Percentiles rank a stretch among this genome's conserved stretches.
These are phyloP conservation scores for Anas platyrhynchos DNA, from an alignment of 2,113 vertebrate genomes.

Conservation along the genomic window DNA sequence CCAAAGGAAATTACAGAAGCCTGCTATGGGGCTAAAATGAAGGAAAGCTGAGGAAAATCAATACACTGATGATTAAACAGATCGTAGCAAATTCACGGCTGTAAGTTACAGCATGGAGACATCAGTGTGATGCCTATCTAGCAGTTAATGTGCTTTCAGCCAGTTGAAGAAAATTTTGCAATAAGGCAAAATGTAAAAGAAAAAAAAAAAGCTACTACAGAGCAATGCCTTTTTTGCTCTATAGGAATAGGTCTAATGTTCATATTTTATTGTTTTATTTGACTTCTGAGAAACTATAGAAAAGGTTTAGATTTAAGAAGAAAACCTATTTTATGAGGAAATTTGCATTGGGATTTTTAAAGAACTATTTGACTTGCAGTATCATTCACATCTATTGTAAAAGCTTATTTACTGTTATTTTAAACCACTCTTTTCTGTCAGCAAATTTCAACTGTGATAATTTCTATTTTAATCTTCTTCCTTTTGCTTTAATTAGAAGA, in stretches of 20 bases:
- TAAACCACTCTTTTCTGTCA: constrained; percentile 34
- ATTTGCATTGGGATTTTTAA: constrained; percentile 58
- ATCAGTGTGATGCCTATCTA: constrained; percentile 85
- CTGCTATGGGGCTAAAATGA: constrained; percentile 87
- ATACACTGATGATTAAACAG: constrained; percentile 92
- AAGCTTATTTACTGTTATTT: constrained; percentile 46
- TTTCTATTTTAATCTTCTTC: constrained; percentile 55
- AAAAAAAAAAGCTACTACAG: constrained; percentile 69
- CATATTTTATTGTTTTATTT: constrained; percentile 64
- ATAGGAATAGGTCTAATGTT: not conserved
- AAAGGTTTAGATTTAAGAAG: constrained; percentile 25
- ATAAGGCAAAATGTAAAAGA: constrained; percentile 72
- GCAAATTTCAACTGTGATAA: constrained; percentile 39
- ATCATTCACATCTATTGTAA: constrained; percentile 47
- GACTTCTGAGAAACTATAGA: constrained; percentile 9
- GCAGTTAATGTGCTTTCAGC: constrained; percentile 80
- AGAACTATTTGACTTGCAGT: constrained; percentile 46
- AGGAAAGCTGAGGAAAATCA: constrained; percentile 89
- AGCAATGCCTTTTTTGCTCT: not conserved
- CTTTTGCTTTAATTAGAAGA: constrained; percentile 59
- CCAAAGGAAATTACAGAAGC: constrained; percentile 86
- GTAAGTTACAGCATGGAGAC: constrained; percentile 85
- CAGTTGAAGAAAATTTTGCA: constrained; percentile 79
- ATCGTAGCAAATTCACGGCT: constrained; percentile 93
- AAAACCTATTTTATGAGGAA: constrained; percentile 37